Percentiles rank a stretch among this genome's conserved stretches.
These are phyloP conservation scores for Rafetus swinhoei DNA, from an alignment of 2,113 vertebrate species.

Conservation along the genomic window DNA sequence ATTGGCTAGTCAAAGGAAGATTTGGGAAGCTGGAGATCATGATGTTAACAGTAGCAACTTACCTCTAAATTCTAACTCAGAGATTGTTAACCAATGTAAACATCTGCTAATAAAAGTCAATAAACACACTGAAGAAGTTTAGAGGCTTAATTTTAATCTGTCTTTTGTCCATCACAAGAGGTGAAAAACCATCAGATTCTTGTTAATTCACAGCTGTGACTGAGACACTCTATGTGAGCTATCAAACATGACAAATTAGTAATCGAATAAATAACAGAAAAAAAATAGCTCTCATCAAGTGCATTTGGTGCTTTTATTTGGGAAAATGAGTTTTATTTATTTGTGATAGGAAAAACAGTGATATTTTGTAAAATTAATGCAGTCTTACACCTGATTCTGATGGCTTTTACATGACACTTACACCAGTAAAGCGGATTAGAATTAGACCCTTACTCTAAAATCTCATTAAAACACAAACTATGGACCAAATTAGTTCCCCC, in stretches of 20 bases:
- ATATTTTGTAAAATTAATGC: neutral
- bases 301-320: neutral
- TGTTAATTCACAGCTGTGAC: neutral
- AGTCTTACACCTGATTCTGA: neutral
- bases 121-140: too few relatives aligned
- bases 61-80: neutral
- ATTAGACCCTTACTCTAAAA: neutral
- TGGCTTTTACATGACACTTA: neutral
- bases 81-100: neutral
- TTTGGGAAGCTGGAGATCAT: neutral
- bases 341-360: neutral
- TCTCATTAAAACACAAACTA: neutral
- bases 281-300: neutral
- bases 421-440: neutral
- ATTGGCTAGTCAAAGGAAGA: neutral
- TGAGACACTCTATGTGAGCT: neutral
- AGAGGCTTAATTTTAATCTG: neutral
- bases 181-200: neutral
- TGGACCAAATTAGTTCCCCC: neutral
- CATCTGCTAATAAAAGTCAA: neutral
- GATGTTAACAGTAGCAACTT: neutral
- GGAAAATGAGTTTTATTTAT: neutral
- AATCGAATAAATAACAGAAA: neutral
- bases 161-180: neutral
- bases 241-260: neutral